Evolutionary conservation across 2,888 invertebrate genomes (phyloP).

Genomic region (Drosophila putrida): DNA sequence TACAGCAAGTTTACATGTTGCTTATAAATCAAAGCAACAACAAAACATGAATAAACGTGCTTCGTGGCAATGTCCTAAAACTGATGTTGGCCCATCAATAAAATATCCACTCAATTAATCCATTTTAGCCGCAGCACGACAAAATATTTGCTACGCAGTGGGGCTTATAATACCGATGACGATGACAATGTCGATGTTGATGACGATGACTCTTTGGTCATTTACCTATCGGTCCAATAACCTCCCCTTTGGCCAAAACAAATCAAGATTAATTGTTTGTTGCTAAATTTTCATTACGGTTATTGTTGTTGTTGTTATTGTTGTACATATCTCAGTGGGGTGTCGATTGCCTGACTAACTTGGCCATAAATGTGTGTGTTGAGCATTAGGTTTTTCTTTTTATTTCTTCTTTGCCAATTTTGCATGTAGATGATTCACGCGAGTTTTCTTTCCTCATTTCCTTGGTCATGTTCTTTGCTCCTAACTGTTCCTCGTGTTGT

Average conservation of each 20-base stretch:
- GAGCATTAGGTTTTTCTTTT: slow-evolving; percentile 30
- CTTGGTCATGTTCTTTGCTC: slow-evolving; percentile 48
- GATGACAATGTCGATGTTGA: slow-evolving; percentile 14
- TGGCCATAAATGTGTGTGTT: slow-evolving; percentile 21
- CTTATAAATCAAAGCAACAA: slow-evolving; percentile 33
- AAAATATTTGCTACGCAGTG: slow-evolving; percentile 22
- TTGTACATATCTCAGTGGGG: slow-evolving; percentile 35
- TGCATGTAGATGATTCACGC: slow-evolving; percentile 65
- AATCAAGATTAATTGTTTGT: slow-evolving; percentile 72
- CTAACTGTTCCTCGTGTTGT: slow-evolving; percentile 37
- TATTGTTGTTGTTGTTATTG: slow-evolving; percentile 20
- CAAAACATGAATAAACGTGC: slow-evolving; percentile 7
- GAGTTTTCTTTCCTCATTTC: slow-evolving; percentile 60
- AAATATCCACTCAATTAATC: slow-evolving; percentile 61
- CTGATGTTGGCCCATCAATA: slow-evolving; percentile 57
- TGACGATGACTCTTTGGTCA: slow-evolving; percentile 62
- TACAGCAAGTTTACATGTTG: slow-evolving; percentile 43
- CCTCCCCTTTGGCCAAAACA: slow-evolving; percentile 32
- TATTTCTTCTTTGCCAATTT: slow-evolving; percentile 56
- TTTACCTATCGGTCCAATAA: slow-evolving; percentile 62
- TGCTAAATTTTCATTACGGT: slow-evolving; percentile 26
- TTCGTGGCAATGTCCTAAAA: slow-evolving; percentile 46
- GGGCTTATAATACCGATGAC: neutral
- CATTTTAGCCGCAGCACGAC: slow-evolving; percentile 50
- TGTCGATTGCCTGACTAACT: slow-evolving; percentile 13